Evolutionary conservation across 2,797 vertebrate genomes (phyloP).

Genomic region (Eleutherodactylus coqui): DNA sequence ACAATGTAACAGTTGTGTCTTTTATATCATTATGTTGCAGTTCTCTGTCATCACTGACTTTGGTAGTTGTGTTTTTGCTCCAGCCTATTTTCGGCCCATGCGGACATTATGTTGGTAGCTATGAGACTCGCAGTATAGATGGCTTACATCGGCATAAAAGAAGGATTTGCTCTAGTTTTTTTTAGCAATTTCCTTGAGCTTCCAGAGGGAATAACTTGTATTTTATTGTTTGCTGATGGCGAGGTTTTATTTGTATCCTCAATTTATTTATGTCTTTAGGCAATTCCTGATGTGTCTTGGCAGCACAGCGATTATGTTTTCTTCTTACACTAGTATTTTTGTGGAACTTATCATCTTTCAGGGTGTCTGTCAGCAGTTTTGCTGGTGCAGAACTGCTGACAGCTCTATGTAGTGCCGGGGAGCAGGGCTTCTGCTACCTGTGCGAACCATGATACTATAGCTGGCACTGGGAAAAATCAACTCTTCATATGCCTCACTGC

Average conservation of each 20-base stretch:
- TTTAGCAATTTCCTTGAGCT: background rate
- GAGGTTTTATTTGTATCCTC: background rate
- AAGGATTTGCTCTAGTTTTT: background rate
- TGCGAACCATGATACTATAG: too few species aligned
- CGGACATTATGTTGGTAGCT: background rate
- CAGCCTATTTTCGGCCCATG: background rate
- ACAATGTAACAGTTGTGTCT: background rate
- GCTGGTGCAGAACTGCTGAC: too few species aligned
- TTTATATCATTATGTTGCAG: background rate
- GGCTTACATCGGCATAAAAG: background rate
- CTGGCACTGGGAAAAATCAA: too few species aligned
- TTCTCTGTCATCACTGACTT: background rate
- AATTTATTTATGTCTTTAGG: constrained; percentile 13
- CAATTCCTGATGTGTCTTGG: background rate
- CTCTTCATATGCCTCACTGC: too few species aligned
- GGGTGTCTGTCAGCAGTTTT: too few species aligned
- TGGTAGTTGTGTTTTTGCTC: background rate
- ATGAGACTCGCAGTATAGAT: background rate
- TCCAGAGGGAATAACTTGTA: constrained; percentile 10
- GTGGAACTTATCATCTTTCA: too few species aligned
- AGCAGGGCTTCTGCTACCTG: too few species aligned
- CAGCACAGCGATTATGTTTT: background rate
- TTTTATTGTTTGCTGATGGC: constrained; percentile 10
- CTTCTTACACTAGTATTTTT: background rate
- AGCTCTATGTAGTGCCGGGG: too few species aligned